These are phyloP conservation scores for Batillaria attramentaria DNA, from an alignment of 1,140 invertebrate genomes.

Conservation along the genomic window DNA sequence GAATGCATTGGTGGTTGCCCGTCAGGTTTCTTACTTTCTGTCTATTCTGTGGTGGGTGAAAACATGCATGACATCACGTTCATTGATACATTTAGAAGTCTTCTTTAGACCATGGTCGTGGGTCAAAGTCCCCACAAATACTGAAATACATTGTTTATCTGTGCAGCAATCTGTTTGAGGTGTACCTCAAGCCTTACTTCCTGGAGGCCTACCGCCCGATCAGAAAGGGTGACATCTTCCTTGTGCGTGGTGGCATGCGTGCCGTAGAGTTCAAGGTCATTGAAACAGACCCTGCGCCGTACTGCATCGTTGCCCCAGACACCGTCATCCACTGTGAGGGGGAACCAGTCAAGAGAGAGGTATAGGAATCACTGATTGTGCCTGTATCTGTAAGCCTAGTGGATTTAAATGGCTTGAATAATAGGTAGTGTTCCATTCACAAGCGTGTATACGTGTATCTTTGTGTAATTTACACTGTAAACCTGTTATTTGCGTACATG, in stretches of 20 bases:
- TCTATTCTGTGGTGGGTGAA: too few relatives aligned
- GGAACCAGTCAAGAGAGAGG: conserved; percentile 98
- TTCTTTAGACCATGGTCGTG: too few relatives aligned
- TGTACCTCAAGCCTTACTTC: conserved; percentile 99
- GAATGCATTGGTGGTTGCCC: too few relatives aligned
- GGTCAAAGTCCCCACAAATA: too few relatives aligned
- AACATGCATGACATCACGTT: too few relatives aligned
- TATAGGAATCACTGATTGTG: conserved; percentile 68
- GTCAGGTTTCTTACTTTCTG: too few relatives aligned
- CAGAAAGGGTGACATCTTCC: conserved; percentile 98
- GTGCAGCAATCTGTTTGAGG: conserved; percentile 93
- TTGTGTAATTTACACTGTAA: too few relatives aligned
- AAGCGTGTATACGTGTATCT: too few relatives aligned
- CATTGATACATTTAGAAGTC: too few relatives aligned
- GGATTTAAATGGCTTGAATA: too few relatives aligned
- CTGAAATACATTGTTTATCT: conserved; percentile 2
- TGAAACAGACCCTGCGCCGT: conserved; percentile 97
- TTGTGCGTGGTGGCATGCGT: conserved; percentile 97
- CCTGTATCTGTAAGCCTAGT: not conserved
- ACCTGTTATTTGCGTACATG: too few relatives aligned
- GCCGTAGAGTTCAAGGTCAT: conserved; percentile 99
- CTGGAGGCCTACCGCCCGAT: conserved; percentile 99
- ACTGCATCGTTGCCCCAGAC: conserved; percentile 99
- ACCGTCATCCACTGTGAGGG: conserved; percentile 99
- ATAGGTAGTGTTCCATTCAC: too few relatives aligned